Evolutionary conservation across 2,888 invertebrate species (phyloP), one percentile per base, ranked within the genome.

Genomic region (Eledona agricola): DNA sequence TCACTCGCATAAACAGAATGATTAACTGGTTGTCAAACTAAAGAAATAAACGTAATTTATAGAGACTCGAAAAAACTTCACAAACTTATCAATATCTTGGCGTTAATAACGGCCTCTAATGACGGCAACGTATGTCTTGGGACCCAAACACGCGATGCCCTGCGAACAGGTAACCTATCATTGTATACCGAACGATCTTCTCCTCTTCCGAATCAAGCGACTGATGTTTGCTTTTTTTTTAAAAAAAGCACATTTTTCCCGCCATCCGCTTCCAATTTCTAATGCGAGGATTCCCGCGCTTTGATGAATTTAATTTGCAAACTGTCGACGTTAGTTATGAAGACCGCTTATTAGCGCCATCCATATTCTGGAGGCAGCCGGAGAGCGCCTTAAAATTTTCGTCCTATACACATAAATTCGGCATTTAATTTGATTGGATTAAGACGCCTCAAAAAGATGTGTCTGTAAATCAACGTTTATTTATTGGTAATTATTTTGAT

Each of bases 1-100:
- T 73, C 72, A 72, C 66, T 73, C 72, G 75, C 74, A 73, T 74
- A 75, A 75, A 75, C 74, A 72, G 72, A 65, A 74, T 75, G 75
- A 74, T 74, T 74, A 75, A 74, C 73, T 66, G 73, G 70, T 67
- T 72, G 73, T 74, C 75, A 74, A 74, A 75, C 74, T 73, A 74
- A 73, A 74, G 73, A 72, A 74, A 75, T 74, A 75, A 74, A 73
- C 70, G 73, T 74, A 72, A 75, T 75, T 75, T 75, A 75, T 75
- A 60, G 73, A 71, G 71, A 72, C 70, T 70, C 68, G 71, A 70
- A 74, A 73, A 72, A 72, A 72, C 71, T 73, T 72, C 72, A 71
- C 70, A 73, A 73, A 75, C 73, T 75, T 75, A 75, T 75, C 75
- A 75, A 75, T 75, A 75, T 74, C 73, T 70, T 65, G 70, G 73